phyloP scores from a whole-genome alignment of 2,888 invertebrate genomes.

The Agrotis puta region DNA sequence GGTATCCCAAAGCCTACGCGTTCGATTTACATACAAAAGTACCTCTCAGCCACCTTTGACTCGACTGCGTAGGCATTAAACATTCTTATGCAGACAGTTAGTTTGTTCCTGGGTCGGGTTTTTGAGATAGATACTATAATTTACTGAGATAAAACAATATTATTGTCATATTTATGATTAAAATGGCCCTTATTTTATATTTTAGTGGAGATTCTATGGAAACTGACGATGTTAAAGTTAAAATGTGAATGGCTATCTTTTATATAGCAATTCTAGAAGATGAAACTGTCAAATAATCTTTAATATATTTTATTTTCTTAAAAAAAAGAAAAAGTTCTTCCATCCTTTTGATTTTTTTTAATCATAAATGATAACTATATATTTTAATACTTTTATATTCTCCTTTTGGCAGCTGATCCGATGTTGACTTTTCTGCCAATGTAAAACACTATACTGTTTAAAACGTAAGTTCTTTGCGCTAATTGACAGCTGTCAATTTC shows the following conservation, averaged over 20 bases:
- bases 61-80: conserved; percentile 85
- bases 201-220: background rate
- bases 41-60: conserved; percentile 78
- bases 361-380: too few species aligned
- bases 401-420: too few species aligned
- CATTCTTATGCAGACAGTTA: conserved; percentile 75
- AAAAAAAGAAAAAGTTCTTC: too few species aligned
- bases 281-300: background rate
- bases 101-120: conserved; percentile 57
- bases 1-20: conserved; percentile 82
- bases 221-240: conserved; percentile 9
- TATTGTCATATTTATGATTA: conserved; percentile 57
- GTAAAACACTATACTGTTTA: background rate
- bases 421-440: too few species aligned
- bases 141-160: conserved; percentile 54
- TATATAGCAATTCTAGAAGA: background rate
- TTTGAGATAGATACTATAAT: conserved; percentile 57
- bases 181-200: conserved; percentile 27
- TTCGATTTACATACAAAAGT: conserved; percentile 90
- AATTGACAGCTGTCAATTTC: conserved; percentile 38
- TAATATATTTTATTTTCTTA: too few species aligned
- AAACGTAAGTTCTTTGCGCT: background rate
- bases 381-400: too few species aligned
- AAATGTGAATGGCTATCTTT: conserved; percentile 15
- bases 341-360: too few species aligned